Conservation (phyloP, 2,113 vertebrate genomes). For the Indicator indicator region DNA sequence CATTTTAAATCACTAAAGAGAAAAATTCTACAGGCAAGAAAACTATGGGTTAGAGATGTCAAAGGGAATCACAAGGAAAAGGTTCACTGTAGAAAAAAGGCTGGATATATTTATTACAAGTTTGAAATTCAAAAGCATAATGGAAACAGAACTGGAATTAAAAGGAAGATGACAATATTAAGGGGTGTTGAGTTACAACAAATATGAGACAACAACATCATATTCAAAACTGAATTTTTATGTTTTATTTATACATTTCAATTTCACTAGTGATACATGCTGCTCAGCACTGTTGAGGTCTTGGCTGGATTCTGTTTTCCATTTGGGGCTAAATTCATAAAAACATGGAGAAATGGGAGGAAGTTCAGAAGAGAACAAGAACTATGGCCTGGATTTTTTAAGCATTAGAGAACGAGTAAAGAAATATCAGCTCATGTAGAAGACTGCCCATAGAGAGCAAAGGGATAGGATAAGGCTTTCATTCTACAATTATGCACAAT, state of each 20-base stretch:
- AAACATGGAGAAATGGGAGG: background rate
- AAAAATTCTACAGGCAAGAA: background rate
- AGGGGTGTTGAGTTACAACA: background rate
- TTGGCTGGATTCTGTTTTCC: background rate
- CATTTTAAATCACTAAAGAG: background rate
- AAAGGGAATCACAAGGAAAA: background rate
- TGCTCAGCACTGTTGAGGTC: background rate
- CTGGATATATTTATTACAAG: background rate
- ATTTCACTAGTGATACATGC: background rate
- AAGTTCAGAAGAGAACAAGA: conserved; percentile 7
- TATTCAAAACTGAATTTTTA: background rate
- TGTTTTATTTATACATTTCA: background rate
- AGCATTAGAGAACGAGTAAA: background rate
- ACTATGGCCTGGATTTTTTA: background rate
- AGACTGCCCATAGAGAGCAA: background rate
- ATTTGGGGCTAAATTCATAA: background rate
- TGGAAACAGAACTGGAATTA: background rate
- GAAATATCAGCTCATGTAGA: background rate
- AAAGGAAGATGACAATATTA: background rate
- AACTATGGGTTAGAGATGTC: background rate
- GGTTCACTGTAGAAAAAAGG: background rate
- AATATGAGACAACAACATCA: background rate
- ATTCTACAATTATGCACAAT: background rate
- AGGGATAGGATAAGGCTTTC: background rate
- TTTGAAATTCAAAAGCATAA: conserved; percentile 9